Percentiles rank a stretch among this genome's conserved stretches.
These are phyloP conservation scores for Epinotia demarniana DNA, from an alignment of 2,888 invertebrate species.

Conservation along the genomic window DNA sequence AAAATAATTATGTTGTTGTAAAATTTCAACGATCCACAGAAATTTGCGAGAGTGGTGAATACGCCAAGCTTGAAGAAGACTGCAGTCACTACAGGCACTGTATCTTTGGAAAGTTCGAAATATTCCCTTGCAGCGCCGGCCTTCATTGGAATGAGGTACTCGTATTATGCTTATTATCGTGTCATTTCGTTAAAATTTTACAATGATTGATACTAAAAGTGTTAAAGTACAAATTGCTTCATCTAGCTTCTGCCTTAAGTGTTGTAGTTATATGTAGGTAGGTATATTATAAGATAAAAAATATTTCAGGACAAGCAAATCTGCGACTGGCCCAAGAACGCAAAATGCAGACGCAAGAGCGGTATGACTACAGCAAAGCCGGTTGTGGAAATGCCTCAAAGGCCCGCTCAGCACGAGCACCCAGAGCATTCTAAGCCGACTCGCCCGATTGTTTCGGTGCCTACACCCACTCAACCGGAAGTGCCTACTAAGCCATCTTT, in stretches of 20 bases:
- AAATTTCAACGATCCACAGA: slow-evolving; percentile 61
- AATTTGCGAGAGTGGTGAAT: slow-evolving; percentile 85
- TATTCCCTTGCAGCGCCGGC: slow-evolving; percentile 88
- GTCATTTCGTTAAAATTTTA: not conserved
- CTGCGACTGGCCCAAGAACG: slow-evolving; percentile 90
- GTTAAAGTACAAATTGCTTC: too few species aligned
- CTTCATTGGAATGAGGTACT: slow-evolving; percentile 88
- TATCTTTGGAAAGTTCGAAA: slow-evolving; percentile 90
- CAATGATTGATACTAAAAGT: not conserved
- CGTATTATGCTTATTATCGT: too few species aligned
- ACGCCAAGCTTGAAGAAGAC: slow-evolving; percentile 87
- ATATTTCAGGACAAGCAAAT: slow-evolving; percentile 82
- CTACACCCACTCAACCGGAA: slow-evolving; percentile 67
- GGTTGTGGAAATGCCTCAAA: slow-evolving; percentile 50
- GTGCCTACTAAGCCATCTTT: slow-evolving; percentile 64
- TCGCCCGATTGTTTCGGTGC: slow-evolving; percentile 59
- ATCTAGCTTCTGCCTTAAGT: too few species aligned
- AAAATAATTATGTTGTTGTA: not conserved
- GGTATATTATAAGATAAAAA: not conserved
- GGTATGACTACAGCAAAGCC: slow-evolving; percentile 58
- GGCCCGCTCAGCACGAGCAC: slow-evolving; percentile 44
- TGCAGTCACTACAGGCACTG: slow-evolving; percentile 91
- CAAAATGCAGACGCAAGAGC: slow-evolving; percentile 81
- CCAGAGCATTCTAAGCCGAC: slow-evolving; percentile 42
- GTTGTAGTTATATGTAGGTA: too few species aligned